Conservation (phyloP, 2,888 invertebrate genomes). For the Agonum fuliginosum region DNA sequence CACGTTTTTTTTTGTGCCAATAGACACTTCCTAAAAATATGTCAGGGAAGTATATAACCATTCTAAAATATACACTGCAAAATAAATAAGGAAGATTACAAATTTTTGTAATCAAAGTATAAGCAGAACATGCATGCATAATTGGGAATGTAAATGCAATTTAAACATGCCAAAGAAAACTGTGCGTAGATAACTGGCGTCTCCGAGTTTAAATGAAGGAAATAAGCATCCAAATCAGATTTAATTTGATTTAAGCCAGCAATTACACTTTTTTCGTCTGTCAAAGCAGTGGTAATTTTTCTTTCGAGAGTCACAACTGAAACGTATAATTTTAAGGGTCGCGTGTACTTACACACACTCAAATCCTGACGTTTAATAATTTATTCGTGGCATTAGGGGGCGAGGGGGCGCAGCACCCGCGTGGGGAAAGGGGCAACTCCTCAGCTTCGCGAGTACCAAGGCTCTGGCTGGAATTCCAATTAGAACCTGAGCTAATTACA, state of each 20-base stretch:
- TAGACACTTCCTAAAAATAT: background rate
- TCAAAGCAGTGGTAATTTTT: conserved; percentile 41
- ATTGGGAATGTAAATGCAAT: conserved; percentile 26
- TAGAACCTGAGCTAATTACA: conserved; percentile 69
- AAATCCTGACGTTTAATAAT: conserved; percentile 43
- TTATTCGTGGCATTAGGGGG: conserved; percentile 9
- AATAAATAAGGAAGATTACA: too few species aligned
- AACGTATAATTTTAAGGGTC: conserved; percentile 44
- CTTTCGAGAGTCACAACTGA: conserved; percentile 40
- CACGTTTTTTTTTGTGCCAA: too few species aligned
- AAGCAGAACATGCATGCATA: background rate
- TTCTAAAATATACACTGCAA: background rate
- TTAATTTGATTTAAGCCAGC: conserved; percentile 40
- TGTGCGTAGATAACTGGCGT: background rate
- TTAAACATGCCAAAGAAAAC: background rate
- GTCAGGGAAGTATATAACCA: background rate
- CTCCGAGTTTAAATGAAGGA: background rate
- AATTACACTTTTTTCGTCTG: conserved; percentile 27
- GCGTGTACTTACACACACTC: conserved; percentile 37
- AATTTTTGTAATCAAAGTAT: too few species aligned
- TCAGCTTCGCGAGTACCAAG: conserved; percentile 27
- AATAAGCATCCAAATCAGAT: conserved; percentile 25
- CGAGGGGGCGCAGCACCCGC: background rate
- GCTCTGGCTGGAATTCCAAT: conserved; percentile 68
- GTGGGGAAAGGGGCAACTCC: background rate